Conservation (phyloP, 2,797 vertebrate genomes). For the Cichlasoma orientale region DNA sequence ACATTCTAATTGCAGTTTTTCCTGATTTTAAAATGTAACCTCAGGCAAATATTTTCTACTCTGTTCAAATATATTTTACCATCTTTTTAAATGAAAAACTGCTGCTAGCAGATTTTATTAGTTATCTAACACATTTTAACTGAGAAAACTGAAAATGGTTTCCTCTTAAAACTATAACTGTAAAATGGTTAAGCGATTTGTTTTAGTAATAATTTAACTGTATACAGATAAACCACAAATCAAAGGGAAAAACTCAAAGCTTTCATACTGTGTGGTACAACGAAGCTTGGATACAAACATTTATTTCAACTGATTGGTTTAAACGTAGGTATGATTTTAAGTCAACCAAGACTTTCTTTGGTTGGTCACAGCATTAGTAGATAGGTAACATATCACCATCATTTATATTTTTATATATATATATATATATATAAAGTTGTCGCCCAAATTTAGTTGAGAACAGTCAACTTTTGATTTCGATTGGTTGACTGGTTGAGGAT, state of each 20-base stretch:
- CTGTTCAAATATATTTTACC: not conserved
- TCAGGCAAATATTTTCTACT: not conserved
- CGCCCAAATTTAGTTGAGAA: not conserved
- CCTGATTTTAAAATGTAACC: not conserved
- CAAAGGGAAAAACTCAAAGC: too few relatives aligned
- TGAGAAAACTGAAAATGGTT: not conserved
- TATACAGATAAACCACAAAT: too few relatives aligned
- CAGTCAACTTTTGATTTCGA: not conserved
- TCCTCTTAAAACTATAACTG: not conserved
- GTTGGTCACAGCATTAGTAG: not conserved
- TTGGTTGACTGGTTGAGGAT: not conserved
- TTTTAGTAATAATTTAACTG: too few relatives aligned
- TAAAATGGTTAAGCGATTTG: not conserved
- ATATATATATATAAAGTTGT: too few relatives aligned
- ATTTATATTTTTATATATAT: too few relatives aligned
- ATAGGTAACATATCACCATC: not conserved
- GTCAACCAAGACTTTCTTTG: not conserved
- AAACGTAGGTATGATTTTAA: not conserved
- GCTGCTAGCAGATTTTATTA: not conserved
- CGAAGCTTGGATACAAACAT: too few relatives aligned
- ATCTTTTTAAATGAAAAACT: not conserved
- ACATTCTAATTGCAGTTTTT: not conserved
- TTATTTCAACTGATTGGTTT: not conserved
- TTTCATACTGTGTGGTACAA: too few relatives aligned
- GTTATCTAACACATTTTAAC: not conserved